Evolutionary conservation across 64 coral and sea anemone species (phyloP).

Genomic region (Dendrophyllia cribrosa): DNA sequence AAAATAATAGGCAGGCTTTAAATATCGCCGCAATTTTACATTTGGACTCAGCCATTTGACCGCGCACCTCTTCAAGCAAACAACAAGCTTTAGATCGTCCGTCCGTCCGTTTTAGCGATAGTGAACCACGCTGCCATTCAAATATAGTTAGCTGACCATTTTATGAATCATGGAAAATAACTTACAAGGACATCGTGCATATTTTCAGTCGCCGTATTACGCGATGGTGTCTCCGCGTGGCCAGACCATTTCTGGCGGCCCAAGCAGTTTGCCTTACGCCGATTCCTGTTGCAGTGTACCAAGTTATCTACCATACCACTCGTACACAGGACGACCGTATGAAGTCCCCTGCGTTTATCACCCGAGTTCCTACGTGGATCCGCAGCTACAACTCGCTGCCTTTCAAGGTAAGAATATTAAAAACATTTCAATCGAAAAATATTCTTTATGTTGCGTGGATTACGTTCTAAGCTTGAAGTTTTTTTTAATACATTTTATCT

Average conservation of each 20-base stretch:
- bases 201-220: slow-evolving; percentile 78
- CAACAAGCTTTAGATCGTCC: background rate
- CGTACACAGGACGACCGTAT: slow-evolving; percentile 59
- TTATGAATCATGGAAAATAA: slow-evolving; percentile 75
- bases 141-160: slow-evolving; percentile 3
- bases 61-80: background rate
- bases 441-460: background rate
- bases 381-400: slow-evolving; percentile 53
- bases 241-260: slow-evolving; percentile 26
- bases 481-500: background rate
- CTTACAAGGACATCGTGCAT: slow-evolving; percentile 70
- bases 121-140: background rate
- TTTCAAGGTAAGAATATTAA: slow-evolving; percentile 76
- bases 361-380: slow-evolving; percentile 40
- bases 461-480: background rate
- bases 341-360: slow-evolving; percentile 87
- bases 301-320: slow-evolving; percentile 71
- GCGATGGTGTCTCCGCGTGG: slow-evolving; percentile 68
- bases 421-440: background rate
- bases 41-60: slow-evolving; percentile 56
- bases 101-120: slow-evolving; percentile 21
- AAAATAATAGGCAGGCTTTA: slow-evolving; percentile 73
- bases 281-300: slow-evolving; percentile 79
- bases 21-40: slow-evolving; percentile 85
- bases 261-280: slow-evolving; percentile 39